These are phyloP conservation scores for Flexamia atlantica DNA, from an alignment of 2,888 invertebrate genomes.

Conservation along the genomic window DNA sequence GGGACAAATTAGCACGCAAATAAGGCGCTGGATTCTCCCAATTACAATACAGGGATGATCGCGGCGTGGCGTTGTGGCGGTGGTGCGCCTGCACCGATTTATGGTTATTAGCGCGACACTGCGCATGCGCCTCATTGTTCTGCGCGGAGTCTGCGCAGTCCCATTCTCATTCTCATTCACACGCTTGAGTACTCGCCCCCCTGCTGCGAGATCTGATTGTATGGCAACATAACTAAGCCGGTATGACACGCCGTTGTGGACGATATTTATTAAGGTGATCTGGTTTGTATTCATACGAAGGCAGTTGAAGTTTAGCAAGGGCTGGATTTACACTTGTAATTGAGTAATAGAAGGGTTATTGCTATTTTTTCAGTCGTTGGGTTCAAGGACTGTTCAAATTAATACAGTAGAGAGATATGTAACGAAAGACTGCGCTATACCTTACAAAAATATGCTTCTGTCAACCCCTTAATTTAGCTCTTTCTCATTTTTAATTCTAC, in stretches of 20 bases:
- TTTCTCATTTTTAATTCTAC: too few species aligned
- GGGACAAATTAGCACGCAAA: constrained; percentile 43
- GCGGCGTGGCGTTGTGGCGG: neutral
- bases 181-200: neutral
- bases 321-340: too few species aligned
- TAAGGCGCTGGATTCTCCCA: constrained; percentile 43
- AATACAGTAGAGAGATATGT: too few species aligned
- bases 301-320: too few species aligned
- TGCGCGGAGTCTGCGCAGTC: neutral
- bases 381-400: too few species aligned
- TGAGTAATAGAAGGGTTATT: too few species aligned
- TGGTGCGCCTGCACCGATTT: constrained; percentile 23
- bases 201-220: neutral
- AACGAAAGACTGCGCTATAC: too few species aligned
- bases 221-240: constrained; percentile 18
- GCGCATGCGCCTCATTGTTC: constrained; percentile 34
- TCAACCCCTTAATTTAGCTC: too few species aligned
- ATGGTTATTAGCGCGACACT: constrained; percentile 48
- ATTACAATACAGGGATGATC: constrained; percentile 51
- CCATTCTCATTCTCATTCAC: constrained; percentile 17
- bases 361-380: too few species aligned
- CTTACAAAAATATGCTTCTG: too few species aligned
- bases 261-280: constrained; percentile 24
- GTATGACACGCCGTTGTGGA: neutral
- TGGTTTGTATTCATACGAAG: constrained; percentile 36